Percentiles rank a stretch among this genome's conserved stretches.
Conservation (phyloP, 2,888 invertebrate genomes). For the Drosophila neotestacea region DNA sequence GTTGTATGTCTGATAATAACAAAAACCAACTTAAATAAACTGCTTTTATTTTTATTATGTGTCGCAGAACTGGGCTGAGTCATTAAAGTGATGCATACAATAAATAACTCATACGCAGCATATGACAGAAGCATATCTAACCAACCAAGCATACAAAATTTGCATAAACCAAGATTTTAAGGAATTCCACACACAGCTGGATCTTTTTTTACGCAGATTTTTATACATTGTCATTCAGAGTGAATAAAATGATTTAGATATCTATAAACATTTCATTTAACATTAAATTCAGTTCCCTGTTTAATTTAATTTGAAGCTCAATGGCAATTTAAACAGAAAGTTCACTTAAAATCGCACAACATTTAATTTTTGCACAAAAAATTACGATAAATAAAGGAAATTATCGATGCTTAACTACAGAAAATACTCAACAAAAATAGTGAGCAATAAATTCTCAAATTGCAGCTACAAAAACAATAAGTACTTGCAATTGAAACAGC, state of each 20-base stretch:
- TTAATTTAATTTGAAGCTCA: background rate
- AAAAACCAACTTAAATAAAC: background rate
- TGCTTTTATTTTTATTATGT: background rate
- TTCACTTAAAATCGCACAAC: constrained; percentile 20
- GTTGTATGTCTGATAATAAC: background rate
- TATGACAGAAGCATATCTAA: constrained; percentile 35
- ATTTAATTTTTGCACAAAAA: constrained; percentile 39
- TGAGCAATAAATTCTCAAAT: constrained; percentile 44
- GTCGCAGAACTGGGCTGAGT: background rate
- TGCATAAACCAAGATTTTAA: constrained; percentile 31
- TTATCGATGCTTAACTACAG: constrained; percentile 18
- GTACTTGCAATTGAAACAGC: constrained; percentile 22
- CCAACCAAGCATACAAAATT: constrained; percentile 35
- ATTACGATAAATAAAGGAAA: constrained; percentile 38
- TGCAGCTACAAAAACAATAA: constrained; percentile 19
- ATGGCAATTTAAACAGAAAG: constrained; percentile 5
- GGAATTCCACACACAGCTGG: background rate
- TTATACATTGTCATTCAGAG: constrained; percentile 13
- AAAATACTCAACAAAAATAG: constrained; percentile 29
- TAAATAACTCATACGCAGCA: constrained; percentile 65
- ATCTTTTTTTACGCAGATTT: constrained; percentile 2
- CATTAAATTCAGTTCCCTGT: background rate
- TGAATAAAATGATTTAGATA: background rate
- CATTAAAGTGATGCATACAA: background rate
- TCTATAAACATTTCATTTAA: background rate